Evolutionary conservation across 92 coral and sea anemone genomes (phyloP).

Genomic region (Porites rus): DNA sequence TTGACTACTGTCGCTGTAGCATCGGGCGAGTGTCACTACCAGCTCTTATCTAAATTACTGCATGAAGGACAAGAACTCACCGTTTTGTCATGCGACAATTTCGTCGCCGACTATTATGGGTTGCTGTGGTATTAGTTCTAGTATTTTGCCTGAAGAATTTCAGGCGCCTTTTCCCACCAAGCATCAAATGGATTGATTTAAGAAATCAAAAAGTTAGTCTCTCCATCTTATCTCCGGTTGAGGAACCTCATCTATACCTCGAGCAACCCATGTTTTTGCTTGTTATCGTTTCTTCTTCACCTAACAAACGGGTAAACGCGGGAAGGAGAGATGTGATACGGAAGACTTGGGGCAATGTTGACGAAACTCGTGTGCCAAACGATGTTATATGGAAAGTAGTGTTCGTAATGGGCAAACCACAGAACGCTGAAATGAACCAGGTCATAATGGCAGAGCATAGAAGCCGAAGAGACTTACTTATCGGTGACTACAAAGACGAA

Average conservation of each 20-base stretch:
- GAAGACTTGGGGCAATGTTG: slow-evolving; percentile 66
- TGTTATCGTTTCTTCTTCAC: slow-evolving; percentile 69
- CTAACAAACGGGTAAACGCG: slow-evolving; percentile 33
- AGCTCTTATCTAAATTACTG: no score
- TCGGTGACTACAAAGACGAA: slow-evolving; percentile 78
- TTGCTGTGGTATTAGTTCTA: neutral
- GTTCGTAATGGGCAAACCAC: slow-evolving; percentile 78
- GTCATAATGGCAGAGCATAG: slow-evolving; percentile 62
- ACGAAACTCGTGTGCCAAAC: neutral
- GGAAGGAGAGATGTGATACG: slow-evolving; percentile 60
- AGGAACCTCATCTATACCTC: neutral
- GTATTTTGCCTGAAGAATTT: neutral
- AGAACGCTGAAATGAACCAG: slow-evolving; percentile 41
- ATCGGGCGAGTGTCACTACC: no score
- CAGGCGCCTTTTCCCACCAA: neutral
- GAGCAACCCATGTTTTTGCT: slow-evolving; percentile 37
- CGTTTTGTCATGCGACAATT: neutral
- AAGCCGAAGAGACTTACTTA: slow-evolving; percentile 77
- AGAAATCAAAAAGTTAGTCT: neutral
- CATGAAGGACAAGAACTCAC: no score
- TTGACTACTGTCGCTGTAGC: no score
- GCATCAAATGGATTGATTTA: neutral
- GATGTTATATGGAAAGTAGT: slow-evolving; percentile 52
- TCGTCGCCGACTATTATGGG: neutral
- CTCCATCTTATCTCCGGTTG: slow-evolving; percentile 6